These are phyloP conservation scores for Oscheius onirici DNA, from an alignment of 2,888 invertebrate genomes.

Conservation along the genomic window DNA sequence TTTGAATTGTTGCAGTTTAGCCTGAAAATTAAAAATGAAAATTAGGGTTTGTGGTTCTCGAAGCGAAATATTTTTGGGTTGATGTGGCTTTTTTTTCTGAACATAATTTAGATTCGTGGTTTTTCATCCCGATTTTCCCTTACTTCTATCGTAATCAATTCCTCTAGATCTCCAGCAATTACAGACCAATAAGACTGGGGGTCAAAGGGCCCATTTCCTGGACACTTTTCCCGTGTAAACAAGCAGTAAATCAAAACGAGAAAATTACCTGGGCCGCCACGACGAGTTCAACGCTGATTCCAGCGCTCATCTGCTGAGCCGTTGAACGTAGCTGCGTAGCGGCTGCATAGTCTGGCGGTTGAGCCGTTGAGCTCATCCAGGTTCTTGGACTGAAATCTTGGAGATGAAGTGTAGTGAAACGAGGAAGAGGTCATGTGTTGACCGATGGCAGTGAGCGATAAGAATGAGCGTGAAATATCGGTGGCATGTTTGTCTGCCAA, in stretches of 20 bases:
- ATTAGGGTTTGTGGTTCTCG: too few relatives aligned
- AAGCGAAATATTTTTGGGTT: too few relatives aligned
- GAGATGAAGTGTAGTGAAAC: not conserved
- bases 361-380: constrained; percentile 30
- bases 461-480: not conserved
- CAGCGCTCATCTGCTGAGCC: constrained; percentile 63
- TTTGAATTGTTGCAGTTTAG: too few relatives aligned
- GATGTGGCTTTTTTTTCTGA: too few relatives aligned
- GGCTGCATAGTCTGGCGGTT: constrained; percentile 54
- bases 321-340: constrained; percentile 65
- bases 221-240: constrained; percentile 1
- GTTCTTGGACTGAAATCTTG: not conserved
- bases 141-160: too few relatives aligned
- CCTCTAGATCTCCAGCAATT: too few relatives aligned
- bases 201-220: not conserved
- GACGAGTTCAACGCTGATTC: constrained; percentile 54
- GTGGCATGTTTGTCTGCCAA: not conserved
- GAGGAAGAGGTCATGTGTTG: not conserved
- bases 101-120: too few relatives aligned
- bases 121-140: too few relatives aligned
- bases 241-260: not conserved
- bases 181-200: too few relatives aligned
- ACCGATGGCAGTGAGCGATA: not conserved
- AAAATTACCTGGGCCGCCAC: constrained; percentile 51
- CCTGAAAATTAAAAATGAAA: too few relatives aligned